Evolutionary conservation across 2,113 vertebrate species (phyloP).

Genomic region (Fregata magnificens): DNA sequence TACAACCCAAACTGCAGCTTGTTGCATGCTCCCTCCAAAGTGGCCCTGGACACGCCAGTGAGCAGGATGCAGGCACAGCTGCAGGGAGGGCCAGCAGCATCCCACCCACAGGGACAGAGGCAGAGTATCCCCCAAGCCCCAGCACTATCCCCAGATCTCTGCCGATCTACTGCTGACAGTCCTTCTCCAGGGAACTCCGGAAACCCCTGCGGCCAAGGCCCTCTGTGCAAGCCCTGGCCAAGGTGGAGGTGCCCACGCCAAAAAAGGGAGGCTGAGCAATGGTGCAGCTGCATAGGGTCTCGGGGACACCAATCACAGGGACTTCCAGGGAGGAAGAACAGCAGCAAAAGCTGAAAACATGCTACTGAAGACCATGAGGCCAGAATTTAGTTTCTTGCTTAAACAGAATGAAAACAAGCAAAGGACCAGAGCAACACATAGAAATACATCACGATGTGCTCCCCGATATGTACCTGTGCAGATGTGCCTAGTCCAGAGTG

Average conservation of each 20-base stretch:
- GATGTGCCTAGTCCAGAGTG: not conserved
- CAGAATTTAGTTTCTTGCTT: not conserved
- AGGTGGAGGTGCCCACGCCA: not conserved
- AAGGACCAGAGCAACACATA: not conserved
- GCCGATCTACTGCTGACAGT: not conserved
- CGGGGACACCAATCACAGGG: not conserved
- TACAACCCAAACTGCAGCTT: not conserved
- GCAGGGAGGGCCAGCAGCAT: not conserved
- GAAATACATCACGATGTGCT: no score
- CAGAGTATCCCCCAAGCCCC: not conserved
- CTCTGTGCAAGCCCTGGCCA: not conserved
- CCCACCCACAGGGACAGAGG: not conserved
- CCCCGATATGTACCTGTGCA: fast-evolving
- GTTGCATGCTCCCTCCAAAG: not conserved
- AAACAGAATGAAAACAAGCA: not conserved
- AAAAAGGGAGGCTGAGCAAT: not conserved
- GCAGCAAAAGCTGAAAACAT: not conserved
- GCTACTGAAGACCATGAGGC: not conserved
- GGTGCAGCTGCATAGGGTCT: fast-evolving
- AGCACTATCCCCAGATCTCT: not conserved
- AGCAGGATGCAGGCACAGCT: fast-evolving
- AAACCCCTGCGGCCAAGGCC: not conserved
- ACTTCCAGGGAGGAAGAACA: not conserved
- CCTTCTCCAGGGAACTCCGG: not conserved
- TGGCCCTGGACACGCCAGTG: fast-evolving